Percentiles rank a stretch among this genome's conserved stretches.
Conservation (phyloP, 2,113 vertebrate species). For the Pantherophis guttatus region DNA sequence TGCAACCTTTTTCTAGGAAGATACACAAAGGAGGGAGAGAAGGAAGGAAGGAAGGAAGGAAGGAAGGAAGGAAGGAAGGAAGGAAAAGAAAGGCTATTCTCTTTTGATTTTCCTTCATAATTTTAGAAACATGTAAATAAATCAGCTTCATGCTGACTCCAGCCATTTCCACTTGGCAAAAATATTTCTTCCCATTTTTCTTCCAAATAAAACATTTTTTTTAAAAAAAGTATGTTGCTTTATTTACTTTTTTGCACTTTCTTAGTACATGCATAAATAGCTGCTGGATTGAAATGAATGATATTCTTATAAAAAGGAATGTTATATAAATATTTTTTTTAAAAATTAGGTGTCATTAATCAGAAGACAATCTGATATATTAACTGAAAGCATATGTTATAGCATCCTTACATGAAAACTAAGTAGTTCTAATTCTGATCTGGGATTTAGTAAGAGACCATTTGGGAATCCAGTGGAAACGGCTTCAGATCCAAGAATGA, state of each 20-base stretch:
- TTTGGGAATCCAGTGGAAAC: no score
- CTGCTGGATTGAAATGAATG: neutral
- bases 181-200: slow-evolving; percentile 20
- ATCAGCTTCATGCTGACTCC: slow-evolving; percentile 22
- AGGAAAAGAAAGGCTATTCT: neutral
- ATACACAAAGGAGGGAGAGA: neutral
- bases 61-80: neutral
- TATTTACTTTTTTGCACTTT: slow-evolving; percentile 8
- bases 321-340: neutral
- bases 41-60: neutral
- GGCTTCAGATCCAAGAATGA: neutral
- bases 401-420: neutral
- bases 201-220: slow-evolving; percentile 12
- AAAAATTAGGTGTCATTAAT: neutral
- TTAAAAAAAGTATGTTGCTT: neutral
- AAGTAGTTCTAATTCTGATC: neutral
- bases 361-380: neutral
- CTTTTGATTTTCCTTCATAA: slow-evolving; percentile 1
- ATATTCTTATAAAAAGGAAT: neutral
- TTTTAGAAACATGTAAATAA: slow-evolving; percentile 30
- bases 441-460: neutral
- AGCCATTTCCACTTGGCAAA: slow-evolving; percentile 39
- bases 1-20: neutral
- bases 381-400: neutral
- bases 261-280: neutral